Evolutionary conservation across 2,888 invertebrate genomes (phyloP).

Genomic region (Agrotis puta): DNA sequence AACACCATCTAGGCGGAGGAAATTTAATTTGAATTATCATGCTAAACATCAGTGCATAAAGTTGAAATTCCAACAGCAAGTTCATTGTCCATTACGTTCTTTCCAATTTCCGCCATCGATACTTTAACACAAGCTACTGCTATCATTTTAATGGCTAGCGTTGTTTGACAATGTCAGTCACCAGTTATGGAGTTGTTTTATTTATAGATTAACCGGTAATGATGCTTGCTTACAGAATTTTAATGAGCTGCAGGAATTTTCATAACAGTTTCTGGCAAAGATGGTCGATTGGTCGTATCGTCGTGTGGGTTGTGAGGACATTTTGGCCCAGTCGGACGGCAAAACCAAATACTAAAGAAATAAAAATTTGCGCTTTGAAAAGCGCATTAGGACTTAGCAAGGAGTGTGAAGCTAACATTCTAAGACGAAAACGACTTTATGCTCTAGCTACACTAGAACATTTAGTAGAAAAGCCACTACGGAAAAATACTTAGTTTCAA

Average conservation of each 20-base stretch:
- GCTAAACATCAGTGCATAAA: neutral
- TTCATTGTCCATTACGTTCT: neutral
- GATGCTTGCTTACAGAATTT: conserved; percentile 7
- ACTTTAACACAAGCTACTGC: neutral
- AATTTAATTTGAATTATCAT: neutral
- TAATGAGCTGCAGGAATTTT: conserved; percentile 25
- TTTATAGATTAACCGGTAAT: conserved; percentile 16
- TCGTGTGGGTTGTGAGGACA: too few species aligned
- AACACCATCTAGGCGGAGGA: neutral
- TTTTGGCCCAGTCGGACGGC: neutral
- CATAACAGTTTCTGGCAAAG: neutral
- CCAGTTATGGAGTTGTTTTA: neutral
- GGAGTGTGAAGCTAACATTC: too few species aligned
- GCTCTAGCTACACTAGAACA: too few species aligned
- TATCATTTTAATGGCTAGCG: conserved; percentile 3
- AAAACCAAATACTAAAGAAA: neutral
- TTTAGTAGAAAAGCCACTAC: too few species aligned
- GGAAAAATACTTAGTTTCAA: too few species aligned
- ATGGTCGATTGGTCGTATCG: neutral
- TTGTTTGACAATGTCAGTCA: neutral
- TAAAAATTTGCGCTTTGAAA: too few species aligned
- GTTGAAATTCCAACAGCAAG: neutral
- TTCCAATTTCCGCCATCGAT: neutral
- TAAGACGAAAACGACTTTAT: too few species aligned
- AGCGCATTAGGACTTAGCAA: too few species aligned